These are phyloP conservation scores for Solea senegalensis DNA, from an alignment of 2,113 vertebrate species.

Conservation along the genomic window DNA sequence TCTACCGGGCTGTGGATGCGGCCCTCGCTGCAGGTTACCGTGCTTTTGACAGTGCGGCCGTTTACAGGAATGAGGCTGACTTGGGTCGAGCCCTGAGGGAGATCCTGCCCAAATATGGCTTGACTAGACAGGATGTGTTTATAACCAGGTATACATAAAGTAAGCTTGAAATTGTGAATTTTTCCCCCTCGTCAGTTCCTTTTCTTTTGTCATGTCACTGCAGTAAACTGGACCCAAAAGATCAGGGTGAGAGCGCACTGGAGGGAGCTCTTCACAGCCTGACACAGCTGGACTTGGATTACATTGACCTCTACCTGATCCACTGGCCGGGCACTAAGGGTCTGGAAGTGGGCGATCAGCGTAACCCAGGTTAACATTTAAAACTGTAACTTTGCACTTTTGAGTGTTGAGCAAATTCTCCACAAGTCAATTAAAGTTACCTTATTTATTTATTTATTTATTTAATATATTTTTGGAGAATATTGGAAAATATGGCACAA, in stretches of 20 bases:
- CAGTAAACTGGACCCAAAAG: constrained; percentile 82
- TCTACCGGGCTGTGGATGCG: constrained; percentile 75
- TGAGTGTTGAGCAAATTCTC: too few species aligned
- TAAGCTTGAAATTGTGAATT: background rate
- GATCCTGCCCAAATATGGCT: constrained; percentile 80
- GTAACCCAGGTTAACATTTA: constrained; percentile 63
- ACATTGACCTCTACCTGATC: constrained; percentile 86
- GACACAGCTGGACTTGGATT: constrained; percentile 76
- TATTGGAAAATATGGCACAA: too few species aligned
- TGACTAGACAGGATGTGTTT: constrained; percentile 81
- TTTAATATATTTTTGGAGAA: too few species aligned
- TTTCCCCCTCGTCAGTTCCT: background rate
- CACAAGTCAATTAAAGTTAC: too few species aligned
- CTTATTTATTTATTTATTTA: too few species aligned
- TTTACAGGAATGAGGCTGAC: constrained; percentile 83
- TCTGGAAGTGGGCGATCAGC: constrained; percentile 67
- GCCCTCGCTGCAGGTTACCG: constrained; percentile 82
- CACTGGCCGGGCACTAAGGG: constrained; percentile 88
- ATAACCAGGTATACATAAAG: constrained; percentile 73
- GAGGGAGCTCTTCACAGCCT: constrained; percentile 79
- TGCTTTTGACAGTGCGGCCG: constrained; percentile 84
- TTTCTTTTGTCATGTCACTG: background rate
- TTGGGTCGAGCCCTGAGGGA: constrained; percentile 76
- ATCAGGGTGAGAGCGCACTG: constrained; percentile 77
- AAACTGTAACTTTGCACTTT: too few species aligned